A percentile compares a stretch with the other conserved stretches of the same genome.
phyloP scores from a whole-genome alignment of 2,888 invertebrate genomes.

The Torymus tubicola region DNA sequence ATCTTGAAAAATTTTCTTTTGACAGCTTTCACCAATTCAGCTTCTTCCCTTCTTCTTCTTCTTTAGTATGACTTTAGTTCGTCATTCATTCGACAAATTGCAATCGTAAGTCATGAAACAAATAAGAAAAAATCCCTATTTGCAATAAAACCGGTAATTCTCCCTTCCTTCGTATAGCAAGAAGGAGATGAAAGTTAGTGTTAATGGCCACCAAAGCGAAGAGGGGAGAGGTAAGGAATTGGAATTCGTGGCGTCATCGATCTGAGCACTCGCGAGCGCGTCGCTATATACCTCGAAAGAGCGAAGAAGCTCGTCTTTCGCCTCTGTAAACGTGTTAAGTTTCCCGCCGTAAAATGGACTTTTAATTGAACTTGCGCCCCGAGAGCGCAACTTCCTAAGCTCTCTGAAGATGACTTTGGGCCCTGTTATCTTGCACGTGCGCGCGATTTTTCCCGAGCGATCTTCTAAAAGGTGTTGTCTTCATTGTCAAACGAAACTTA shows the following conservation, averaged over 20 bases:
- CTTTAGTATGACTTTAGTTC: too few species aligned
- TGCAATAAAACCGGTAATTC: too few species aligned
- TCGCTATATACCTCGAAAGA: too few species aligned
- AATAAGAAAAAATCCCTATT: too few species aligned
- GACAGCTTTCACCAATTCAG: too few species aligned
- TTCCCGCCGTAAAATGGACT: conserved; percentile 36
- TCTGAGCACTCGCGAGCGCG: not conserved
- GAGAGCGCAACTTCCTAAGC: not conserved
- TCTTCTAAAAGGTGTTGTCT: not conserved
- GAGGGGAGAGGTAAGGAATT: not conserved
- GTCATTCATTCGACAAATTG: too few species aligned
- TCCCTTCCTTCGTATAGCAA: too few species aligned
- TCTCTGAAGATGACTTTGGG: conserved; percentile 29
- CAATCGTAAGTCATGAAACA: too few species aligned
- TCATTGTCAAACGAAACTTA: too few species aligned
- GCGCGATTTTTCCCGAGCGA: not conserved
- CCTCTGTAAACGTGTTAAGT: conserved; percentile 36
- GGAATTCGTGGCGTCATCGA: not conserved
- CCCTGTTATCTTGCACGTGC: not conserved
- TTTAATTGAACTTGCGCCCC: conserved; percentile 40
- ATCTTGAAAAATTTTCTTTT: too few species aligned
- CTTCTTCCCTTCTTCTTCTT: too few species aligned
- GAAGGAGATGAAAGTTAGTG: too few species aligned
- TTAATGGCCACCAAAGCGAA: not conserved
- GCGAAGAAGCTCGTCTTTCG: not conserved